Evolutionary conservation across 2,888 invertebrate species (phyloP).

Genomic region (Acleris cristana): DNA sequence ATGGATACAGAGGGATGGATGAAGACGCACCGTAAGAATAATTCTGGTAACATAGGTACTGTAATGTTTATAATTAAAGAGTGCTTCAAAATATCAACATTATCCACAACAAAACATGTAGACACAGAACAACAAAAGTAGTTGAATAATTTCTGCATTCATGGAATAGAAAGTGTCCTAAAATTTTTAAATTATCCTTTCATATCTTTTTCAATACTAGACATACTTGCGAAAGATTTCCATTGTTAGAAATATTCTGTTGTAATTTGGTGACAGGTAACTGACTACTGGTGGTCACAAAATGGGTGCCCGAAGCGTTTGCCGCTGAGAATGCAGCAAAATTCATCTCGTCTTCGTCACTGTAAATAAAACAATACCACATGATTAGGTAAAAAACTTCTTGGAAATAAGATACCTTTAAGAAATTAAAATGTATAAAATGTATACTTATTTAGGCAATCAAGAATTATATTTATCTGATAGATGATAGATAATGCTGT

Average conservation of each 20-base stretch:
- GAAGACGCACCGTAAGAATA: too few species aligned
- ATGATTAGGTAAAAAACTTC: not conserved
- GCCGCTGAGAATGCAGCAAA: constrained; percentile 87
- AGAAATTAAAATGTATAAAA: too few species aligned
- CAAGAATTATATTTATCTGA: too few species aligned
- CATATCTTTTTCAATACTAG: not conserved
- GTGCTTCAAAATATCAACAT: not conserved
- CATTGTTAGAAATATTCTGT: constrained; percentile 85
- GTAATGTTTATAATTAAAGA: too few species aligned
- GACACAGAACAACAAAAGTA: too few species aligned
- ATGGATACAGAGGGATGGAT: too few species aligned
- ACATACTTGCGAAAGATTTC: constrained; percentile 81
- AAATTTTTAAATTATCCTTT: not conserved
- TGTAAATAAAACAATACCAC: constrained; percentile 43
- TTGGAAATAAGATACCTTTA: not conserved
- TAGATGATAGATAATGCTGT: too few species aligned
- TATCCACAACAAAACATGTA: not conserved
- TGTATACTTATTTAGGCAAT: too few species aligned
- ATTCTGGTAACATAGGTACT: too few species aligned
- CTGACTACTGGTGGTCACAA: constrained; percentile 76
- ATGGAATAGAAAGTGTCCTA: too few species aligned
- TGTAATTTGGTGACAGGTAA: constrained; percentile 87
- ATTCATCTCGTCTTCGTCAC: constrained; percentile 87
- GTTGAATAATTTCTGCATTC: not conserved
- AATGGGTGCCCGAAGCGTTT: constrained; percentile 81